Conservation (phyloP, 2,797 vertebrate species). For the Sebastes melanostomus region DNA sequence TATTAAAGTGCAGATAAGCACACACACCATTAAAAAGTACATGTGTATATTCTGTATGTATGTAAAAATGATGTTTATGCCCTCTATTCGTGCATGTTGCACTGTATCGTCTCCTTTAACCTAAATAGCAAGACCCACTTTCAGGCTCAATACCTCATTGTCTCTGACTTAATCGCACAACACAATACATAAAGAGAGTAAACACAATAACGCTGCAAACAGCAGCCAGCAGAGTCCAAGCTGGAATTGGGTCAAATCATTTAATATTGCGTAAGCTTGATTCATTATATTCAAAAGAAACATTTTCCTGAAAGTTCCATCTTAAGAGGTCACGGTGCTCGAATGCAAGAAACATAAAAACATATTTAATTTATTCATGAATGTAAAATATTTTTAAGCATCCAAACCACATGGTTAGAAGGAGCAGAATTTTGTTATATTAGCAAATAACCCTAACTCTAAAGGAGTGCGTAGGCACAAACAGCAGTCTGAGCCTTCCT, state of each 20-base stretch:
- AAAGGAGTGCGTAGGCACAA: neutral
- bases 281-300: conserved; percentile 28
- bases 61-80: neutral
- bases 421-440: neutral
- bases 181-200: conserved; percentile 33
- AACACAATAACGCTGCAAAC: conserved; percentile 35
- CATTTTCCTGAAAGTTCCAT: conserved; percentile 1
- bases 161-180: conserved; percentile 45
- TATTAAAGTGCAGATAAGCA: neutral
- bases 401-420: neutral
- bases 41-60: neutral
- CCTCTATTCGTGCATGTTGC: neutral
- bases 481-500: neutral
- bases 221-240: neutral
- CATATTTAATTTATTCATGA: neutral
- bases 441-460: neutral
- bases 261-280: conserved; percentile 13
- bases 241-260: conserved; percentile 39
- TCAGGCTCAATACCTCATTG: conserved; percentile 20
- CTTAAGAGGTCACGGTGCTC: neutral
- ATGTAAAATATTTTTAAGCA: neutral
- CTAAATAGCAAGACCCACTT: conserved; percentile 37
- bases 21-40: neutral
- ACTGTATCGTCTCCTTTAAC: conserved; percentile 8
- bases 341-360: neutral